Evolutionary conservation across 2,888 invertebrate genomes (phyloP), one percentile per base, ranked within the genome.

Genomic region (Podabrus alpinus): DNA sequence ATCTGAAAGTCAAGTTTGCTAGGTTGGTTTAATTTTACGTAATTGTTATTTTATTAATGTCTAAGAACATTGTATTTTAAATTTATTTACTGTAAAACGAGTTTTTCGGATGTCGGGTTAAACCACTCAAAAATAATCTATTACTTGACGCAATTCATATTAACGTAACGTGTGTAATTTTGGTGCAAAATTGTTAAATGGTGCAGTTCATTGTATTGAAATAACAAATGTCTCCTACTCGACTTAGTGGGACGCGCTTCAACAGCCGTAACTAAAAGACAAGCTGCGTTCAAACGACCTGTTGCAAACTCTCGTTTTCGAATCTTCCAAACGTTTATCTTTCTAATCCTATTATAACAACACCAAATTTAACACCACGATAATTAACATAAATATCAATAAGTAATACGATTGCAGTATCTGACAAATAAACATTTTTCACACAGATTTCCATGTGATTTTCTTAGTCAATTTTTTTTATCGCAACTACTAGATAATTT

Each of bases 151-250:
- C 81, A 81, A 80, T 79, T 80, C 79, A 81, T 82, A 83, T 64
- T 19, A 64, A 21, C 17, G 9, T 85, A 84, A 84, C 85, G 84
- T 83, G 84, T 85, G 84, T 84, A 86, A 84, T 84, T 83, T 85
- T 79, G 80, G 84, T 83, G 85, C 86, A 86, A 86, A 87, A 87
- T 87, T 86, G 86, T 80, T 86, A 85, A 87, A 86, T 86, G 86
- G 85, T 83, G 85, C 86, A 84, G 86, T 83, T 86, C 86, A 86
- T 86, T 86, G 86, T 86, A 85, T 84, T 85, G 86, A 86, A 86
- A 86, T 86, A 86, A 86, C 85, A 85, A 86, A 87, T 87, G 85
- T 85, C 84, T 86, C 84, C 82, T 85, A 84, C 80, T 83, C 81
- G 82, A 82, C 77, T 82, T 82, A 80, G 79, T 82, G 78, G 62